phyloP scores from a whole-genome alignment of 2,888 invertebrate species.

The Tipula lateralis region DNA sequence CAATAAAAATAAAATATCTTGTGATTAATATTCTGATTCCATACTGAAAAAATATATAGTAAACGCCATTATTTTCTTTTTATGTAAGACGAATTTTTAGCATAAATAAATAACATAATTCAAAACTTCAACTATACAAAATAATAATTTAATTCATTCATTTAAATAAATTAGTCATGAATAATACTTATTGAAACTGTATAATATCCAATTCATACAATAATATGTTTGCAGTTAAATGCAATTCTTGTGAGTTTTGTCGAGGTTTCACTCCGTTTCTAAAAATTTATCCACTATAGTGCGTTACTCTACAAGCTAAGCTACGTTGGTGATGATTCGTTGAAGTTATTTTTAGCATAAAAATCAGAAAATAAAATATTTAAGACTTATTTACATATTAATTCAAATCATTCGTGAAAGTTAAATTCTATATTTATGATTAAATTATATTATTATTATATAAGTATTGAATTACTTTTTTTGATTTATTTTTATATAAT shows the following conservation, averaged over 20 bases:
- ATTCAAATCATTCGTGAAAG: not conserved
- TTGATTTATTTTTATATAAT: not conserved
- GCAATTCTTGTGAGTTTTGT: not conserved
- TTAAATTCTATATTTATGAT: not conserved
- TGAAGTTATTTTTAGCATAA: not conserved
- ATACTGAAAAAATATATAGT: not conserved
- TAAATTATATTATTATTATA: not conserved
- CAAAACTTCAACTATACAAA: not conserved
- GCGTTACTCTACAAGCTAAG: not conserved
- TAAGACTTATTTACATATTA: not conserved
- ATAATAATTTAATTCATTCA: not conserved
- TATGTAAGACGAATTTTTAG: not conserved
- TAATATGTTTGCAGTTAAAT: not conserved
- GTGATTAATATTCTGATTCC: constrained; percentile 8
- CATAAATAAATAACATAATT: not conserved
- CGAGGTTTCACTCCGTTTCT: not conserved
- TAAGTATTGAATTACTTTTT: not conserved
- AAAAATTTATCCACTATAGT: not conserved
- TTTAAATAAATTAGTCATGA: constrained; percentile 24
- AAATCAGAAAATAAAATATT: not conserved
- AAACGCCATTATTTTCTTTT: not conserved
- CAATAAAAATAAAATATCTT: not conserved
- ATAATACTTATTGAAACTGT: not conserved
- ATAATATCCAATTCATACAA: not conserved
- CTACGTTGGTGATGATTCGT: not conserved